These are phyloP conservation scores for Thecophora atra DNA, from an alignment of 2,888 invertebrate species.

Conservation along the genomic window DNA sequence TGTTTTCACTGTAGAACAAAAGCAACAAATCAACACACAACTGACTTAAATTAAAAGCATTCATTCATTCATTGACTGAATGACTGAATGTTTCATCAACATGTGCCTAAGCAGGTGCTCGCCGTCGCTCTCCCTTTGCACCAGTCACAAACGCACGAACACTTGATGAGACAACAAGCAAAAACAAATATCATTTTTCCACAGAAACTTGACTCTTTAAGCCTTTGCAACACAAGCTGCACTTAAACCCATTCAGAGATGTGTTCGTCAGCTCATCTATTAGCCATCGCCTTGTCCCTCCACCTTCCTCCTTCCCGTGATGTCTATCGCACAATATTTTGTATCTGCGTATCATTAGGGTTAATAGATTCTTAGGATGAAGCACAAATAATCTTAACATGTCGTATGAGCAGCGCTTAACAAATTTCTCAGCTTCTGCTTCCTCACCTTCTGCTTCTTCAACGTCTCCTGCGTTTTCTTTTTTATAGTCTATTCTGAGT, in stretches of 20 bases:
- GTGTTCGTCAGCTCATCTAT: not conserved
- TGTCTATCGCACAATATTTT: not conserved
- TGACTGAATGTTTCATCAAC: no score
- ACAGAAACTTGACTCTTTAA: not conserved
- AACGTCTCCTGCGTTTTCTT: not conserved
- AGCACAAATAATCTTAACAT: conserved; percentile 27
- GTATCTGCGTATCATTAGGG: conserved; percentile 37
- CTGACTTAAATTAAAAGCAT: not conserved
- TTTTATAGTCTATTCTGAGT: no score
- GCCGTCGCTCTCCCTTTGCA: not conserved
- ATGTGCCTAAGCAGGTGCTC: no score
- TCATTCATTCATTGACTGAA: no score
- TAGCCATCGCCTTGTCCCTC: not conserved
- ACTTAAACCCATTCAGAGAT: not conserved
- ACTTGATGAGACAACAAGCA: no score
- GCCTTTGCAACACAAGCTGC: not conserved
- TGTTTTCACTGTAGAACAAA: no score
- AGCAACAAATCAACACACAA: no score
- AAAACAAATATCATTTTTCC: not conserved
- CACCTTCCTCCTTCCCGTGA: not conserved
- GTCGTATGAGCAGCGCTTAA: conserved; percentile 28
- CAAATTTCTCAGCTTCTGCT: conserved; percentile 18
- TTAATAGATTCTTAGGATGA: conserved; percentile 42
- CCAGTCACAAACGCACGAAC: not conserved
- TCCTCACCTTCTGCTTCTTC: conserved; percentile 1